Evolutionary conservation across 2,113 vertebrate species (phyloP).

Genomic region (Cephalophus harveyi): DNA sequence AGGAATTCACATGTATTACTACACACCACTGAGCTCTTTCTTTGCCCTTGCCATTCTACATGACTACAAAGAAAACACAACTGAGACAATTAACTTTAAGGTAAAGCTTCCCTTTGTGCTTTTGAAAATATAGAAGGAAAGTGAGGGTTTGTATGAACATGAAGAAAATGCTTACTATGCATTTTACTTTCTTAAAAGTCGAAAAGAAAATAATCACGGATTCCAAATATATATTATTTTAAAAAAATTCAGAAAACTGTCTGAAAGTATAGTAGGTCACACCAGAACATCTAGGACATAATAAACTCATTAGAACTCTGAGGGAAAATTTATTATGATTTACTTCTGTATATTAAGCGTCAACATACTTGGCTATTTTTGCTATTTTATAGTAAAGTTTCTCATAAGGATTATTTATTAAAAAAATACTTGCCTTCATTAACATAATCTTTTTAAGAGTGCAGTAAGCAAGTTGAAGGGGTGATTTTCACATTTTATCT

Average conservation of each 20-base stretch:
- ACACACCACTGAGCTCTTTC: background rate
- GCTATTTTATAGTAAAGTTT: background rate
- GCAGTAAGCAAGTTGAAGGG: background rate
- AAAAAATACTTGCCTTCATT: background rate
- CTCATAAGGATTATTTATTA: background rate
- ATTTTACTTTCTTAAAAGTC: background rate
- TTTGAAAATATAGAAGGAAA: constrained; percentile 11
- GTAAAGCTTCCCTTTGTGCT: background rate
- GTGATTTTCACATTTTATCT: constrained; percentile 9
- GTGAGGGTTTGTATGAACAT: background rate
- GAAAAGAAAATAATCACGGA: background rate
- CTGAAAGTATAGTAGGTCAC: background rate
- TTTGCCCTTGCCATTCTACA: background rate
- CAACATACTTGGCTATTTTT: background rate
- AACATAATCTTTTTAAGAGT: constrained; percentile 7
- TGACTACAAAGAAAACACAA: background rate
- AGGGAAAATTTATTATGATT: background rate
- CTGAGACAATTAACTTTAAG: background rate
- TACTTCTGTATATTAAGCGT: background rate
- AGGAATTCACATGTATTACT: background rate
- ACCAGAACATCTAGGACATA: background rate
- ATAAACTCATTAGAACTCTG: background rate
- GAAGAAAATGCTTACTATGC: background rate
- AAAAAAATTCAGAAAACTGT: background rate
- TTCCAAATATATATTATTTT: background rate